Percentiles rank a stretch among this genome's conserved stretches.
Conservation (phyloP, 2,888 invertebrate genomes). For the Physocephala rufipes region DNA sequence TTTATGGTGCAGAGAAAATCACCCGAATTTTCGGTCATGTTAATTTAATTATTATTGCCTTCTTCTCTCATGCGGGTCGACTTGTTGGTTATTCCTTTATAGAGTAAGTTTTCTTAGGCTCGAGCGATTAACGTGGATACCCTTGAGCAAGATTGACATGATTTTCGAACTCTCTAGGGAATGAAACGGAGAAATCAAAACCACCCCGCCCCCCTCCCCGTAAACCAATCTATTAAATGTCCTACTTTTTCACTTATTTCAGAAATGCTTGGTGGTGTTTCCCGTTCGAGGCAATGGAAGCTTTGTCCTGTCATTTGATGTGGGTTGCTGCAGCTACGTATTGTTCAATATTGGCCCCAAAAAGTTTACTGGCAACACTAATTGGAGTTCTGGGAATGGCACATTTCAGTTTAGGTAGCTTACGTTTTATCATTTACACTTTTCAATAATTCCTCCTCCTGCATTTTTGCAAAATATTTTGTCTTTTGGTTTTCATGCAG, state of each 20-base stretch:
- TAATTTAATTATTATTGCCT: constrained; percentile 84
- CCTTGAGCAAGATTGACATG: background rate
- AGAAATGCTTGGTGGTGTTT: constrained; percentile 91
- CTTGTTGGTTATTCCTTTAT: constrained; percentile 86
- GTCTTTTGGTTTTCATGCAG: constrained; percentile 54
- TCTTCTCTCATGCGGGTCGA: constrained; percentile 84
- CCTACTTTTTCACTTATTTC: constrained; percentile 23
- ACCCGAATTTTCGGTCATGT: constrained; percentile 83
- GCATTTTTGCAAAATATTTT: background rate
- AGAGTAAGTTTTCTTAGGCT: constrained; percentile 69
- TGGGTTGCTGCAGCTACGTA: constrained; percentile 92
- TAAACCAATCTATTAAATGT: background rate
- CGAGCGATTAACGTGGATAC: background rate
- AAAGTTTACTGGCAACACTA: constrained; percentile 82
- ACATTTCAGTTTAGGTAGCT: constrained; percentile 81
- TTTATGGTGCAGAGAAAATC: constrained; percentile 85
- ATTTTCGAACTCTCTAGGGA: background rate
- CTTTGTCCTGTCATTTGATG: constrained; percentile 86
- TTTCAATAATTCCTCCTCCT: background rate
- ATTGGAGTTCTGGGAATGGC: constrained; percentile 89
- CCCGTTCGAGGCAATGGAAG: constrained; percentile 87
- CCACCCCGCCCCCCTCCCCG: background rate
- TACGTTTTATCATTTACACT: background rate
- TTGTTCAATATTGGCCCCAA: constrained; percentile 84
- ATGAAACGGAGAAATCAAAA: background rate